phyloP scores from a whole-genome alignment of 1,140 invertebrate genomes.

The Nasonia vitripennis region DNA sequence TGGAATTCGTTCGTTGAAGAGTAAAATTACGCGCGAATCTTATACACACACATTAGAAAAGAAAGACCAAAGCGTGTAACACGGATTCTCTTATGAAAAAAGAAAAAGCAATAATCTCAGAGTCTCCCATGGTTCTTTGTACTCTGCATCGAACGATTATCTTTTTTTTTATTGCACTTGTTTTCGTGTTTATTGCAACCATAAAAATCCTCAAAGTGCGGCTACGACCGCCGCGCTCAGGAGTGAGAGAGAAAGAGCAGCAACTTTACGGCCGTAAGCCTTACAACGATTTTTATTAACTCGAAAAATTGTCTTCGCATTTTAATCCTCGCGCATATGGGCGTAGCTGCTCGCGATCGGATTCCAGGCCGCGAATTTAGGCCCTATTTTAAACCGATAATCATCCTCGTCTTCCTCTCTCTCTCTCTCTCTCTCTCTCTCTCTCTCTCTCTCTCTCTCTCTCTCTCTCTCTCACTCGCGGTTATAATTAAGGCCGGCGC shows the following conservation, averaged over 20 bases:
- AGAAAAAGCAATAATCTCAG: neutral
- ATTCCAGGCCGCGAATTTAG: constrained; percentile 36
- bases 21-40: neutral
- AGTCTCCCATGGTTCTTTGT: constrained; percentile 31
- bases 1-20: neutral
- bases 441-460: too few relatives aligned
- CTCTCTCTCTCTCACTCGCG: neutral
- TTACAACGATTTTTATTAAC: constrained; percentile 47
- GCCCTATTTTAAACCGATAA: constrained; percentile 45
- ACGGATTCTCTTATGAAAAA: constrained; percentile 35
- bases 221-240: constrained; percentile 1
- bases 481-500: constrained; percentile 57
- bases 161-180: constrained; percentile 48
- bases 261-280: constrained; percentile 27
- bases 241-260: too few relatives aligned
- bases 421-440: too few relatives aligned
- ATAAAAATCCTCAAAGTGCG: constrained; percentile 48
- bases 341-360: constrained; percentile 16
- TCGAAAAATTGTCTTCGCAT: constrained; percentile 47
- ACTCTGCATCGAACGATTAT: constrained; percentile 4
- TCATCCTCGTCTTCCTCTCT: neutral
- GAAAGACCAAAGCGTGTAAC: neutral
- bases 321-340: constrained; percentile 24
- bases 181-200: constrained; percentile 43
- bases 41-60: neutral